Conservation (phyloP, 1,140 invertebrate genomes). For the Neomicropteryx cornuta region DNA sequence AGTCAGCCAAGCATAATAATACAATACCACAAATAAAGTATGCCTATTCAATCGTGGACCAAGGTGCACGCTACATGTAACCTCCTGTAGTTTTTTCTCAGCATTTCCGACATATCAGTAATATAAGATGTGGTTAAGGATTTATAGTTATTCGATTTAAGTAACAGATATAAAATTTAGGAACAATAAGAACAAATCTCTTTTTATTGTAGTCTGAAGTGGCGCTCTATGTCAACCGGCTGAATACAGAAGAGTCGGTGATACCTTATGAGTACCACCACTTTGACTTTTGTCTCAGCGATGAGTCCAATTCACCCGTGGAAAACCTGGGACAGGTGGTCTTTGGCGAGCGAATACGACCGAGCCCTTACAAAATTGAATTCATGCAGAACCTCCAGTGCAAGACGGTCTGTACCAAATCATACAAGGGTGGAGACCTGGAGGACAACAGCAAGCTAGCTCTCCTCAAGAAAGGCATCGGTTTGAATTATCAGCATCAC, state of each 20-base stretch:
- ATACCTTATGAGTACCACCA: slow-evolving; percentile 97
- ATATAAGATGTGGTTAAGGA: too few species aligned
- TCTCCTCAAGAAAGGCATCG: slow-evolving; percentile 82
- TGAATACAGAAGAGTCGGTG: slow-evolving; percentile 93
- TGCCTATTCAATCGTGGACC: too few species aligned
- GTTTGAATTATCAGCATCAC: slow-evolving; percentile 97
- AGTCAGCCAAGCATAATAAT: too few species aligned
- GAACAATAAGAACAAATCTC: too few species aligned
- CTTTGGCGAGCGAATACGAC: slow-evolving; percentile 93
- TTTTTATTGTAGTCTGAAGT: slow-evolving; percentile 64
- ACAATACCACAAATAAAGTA: too few species aligned
- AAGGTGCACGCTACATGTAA: too few species aligned
- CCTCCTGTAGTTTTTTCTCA: too few species aligned
- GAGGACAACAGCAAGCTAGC: slow-evolving; percentile 61
- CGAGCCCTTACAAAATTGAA: slow-evolving; percentile 77
- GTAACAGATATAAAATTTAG: too few species aligned
- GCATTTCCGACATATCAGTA: too few species aligned
- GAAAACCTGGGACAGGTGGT: slow-evolving; percentile 98
- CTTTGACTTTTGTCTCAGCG: slow-evolving; percentile 86
- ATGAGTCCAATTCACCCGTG: slow-evolving; percentile 71
- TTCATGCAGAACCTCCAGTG: slow-evolving; percentile 69
- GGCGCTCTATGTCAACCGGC: slow-evolving; percentile 83
- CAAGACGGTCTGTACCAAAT: slow-evolving; percentile 56
- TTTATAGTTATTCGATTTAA: too few species aligned
- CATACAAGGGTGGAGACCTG: slow-evolving; percentile 53